These are phyloP conservation scores for Riparia riparia DNA, from an alignment of 2,113 vertebrate genomes.

Conservation along the genomic window DNA sequence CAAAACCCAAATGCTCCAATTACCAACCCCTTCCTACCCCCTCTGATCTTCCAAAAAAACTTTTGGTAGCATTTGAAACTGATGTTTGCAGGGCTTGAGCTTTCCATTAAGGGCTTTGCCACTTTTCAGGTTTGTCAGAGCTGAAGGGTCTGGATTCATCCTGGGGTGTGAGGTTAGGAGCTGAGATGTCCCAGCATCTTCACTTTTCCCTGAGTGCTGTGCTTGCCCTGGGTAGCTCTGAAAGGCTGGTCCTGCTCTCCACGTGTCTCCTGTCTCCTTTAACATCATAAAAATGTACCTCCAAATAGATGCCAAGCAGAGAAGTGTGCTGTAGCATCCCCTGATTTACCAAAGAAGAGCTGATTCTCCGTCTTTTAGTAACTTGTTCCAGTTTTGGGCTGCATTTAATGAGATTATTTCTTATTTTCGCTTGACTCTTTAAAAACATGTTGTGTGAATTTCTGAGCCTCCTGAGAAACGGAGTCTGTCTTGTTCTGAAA, in stretches of 20 bases:
- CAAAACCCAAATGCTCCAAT: not conserved
- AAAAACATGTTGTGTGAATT: not conserved
- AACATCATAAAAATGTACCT: not conserved
- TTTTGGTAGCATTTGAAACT: not conserved
- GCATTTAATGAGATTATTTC: not conserved
- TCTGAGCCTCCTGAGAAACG: not conserved
- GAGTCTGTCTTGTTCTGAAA: not conserved
- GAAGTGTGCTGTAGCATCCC: rapidly evolving
- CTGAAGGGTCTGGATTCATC: not conserved
- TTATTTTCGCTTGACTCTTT: not conserved
- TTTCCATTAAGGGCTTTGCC: not conserved
- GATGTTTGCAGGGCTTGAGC: not conserved
- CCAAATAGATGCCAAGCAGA: not conserved
- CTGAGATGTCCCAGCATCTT: not conserved
- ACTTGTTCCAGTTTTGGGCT: not conserved
- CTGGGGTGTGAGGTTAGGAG: not conserved
- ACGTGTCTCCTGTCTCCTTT: not conserved
- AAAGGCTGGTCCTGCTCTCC: not conserved
- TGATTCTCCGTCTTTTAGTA: not conserved
- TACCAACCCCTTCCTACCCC: not conserved
- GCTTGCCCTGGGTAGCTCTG: not conserved
- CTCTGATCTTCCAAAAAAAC: not conserved
- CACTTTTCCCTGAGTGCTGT: not conserved
- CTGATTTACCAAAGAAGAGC: not conserved
- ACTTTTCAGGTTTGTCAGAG: not conserved